These are phyloP conservation scores for Vulpes lagopus DNA, from an alignment of 2,113 vertebrate species.

Conservation along the genomic window DNA sequence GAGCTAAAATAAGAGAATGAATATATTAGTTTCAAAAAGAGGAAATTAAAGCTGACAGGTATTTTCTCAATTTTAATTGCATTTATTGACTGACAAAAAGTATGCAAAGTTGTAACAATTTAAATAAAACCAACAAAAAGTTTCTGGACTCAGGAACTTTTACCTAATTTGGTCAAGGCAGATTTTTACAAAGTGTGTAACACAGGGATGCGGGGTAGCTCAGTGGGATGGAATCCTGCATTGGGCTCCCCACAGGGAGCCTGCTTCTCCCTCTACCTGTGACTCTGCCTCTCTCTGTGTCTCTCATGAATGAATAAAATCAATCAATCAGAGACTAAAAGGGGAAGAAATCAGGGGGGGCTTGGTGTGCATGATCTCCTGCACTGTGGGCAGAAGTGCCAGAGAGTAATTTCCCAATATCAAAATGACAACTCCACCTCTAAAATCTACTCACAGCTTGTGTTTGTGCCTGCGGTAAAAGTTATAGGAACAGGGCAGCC, in stretches of 20 bases:
- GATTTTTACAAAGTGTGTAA: not conserved
- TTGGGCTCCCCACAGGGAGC: not conserved
- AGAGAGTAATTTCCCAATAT: not conserved
- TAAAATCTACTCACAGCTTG: constrained; percentile 3
- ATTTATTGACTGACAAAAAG: constrained; percentile 1
- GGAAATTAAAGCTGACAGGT: not conserved
- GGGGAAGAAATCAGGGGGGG: not conserved
- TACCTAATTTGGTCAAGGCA: not conserved
- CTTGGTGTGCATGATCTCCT: not conserved
- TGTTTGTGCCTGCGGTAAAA: not conserved
- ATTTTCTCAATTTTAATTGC: constrained; percentile 8
- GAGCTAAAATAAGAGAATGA: constrained; percentile 89
- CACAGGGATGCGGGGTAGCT: not conserved
- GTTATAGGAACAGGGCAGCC: too few species aligned
- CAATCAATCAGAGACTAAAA: not conserved
- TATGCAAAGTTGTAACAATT: not conserved
- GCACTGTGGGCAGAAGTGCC: not conserved
- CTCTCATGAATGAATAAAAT: too few species aligned
- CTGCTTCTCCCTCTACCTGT: too few species aligned
- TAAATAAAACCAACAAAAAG: not conserved
- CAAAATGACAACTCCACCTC: constrained; percentile 38
- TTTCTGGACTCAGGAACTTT: not conserved
- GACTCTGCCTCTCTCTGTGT: too few species aligned
- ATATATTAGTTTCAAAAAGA: constrained; percentile 68
- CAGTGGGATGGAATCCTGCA: too few species aligned